phyloP scores from a whole-genome alignment of 35 echinoderm and acorn worm species.

The Ptychodera flava region DNA sequence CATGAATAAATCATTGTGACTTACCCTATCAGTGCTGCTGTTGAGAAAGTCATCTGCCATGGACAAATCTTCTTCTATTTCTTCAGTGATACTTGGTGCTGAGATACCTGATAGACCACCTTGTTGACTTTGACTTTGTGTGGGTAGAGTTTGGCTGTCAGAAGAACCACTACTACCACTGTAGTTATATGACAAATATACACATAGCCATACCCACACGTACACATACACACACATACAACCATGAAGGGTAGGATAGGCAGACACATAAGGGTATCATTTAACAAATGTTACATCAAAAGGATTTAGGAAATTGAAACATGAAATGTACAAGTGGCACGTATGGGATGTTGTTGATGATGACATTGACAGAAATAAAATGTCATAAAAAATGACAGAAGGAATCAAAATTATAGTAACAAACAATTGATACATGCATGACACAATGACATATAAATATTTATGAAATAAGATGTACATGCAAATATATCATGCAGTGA shows the following conservation, averaged over 20 bases:
- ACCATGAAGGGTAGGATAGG: not conserved
- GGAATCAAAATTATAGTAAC: too few species aligned
- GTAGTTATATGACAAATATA: not conserved
- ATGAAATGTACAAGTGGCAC: too few species aligned
- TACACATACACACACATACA: not conserved
- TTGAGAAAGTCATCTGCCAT: constrained; percentile 79
- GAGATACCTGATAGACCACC: constrained; percentile 26
- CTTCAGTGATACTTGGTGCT: constrained; percentile 69
- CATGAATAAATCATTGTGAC: too few species aligned
- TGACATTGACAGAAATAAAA: too few species aligned
- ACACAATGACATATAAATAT: too few species aligned
- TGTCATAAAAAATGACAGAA: too few species aligned
- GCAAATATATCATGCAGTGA: too few species aligned
- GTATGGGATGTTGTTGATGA: not conserved
- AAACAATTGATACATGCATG: too few species aligned
- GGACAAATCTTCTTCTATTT: constrained; percentile 70
- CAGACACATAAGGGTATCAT: not conserved
- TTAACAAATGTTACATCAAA: too few species aligned
- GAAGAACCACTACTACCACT: constrained; percentile 28
- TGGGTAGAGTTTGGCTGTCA: constrained; percentile 17
- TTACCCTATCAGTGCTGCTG: constrained; percentile 90
- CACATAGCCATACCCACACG: not conserved
- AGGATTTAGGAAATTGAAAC: too few species aligned
- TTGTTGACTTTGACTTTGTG: constrained; percentile 29
- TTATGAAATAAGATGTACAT: too few species aligned